These are phyloP conservation scores for Nasua narica DNA, from an alignment of 2,797 vertebrate genomes.

Conservation along the genomic window DNA sequence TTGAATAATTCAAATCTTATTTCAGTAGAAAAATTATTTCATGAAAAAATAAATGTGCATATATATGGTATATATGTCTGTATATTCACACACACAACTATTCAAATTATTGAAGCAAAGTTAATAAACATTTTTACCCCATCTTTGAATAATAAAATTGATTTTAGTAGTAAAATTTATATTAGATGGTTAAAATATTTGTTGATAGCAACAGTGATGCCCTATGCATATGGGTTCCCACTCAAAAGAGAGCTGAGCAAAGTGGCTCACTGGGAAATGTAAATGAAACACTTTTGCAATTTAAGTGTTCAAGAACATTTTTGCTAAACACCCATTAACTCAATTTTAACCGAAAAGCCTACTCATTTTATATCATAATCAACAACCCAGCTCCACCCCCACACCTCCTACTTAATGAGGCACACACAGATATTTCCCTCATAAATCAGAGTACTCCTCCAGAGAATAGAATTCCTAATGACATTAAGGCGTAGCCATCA, in stretches of 20 bases:
- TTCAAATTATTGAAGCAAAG: conserved; percentile 21
- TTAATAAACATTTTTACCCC: neutral
- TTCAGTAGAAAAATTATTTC: neutral
- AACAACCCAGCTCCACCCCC: neutral
- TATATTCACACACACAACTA: neutral
- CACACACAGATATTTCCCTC: neutral
- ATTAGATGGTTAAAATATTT: neutral
- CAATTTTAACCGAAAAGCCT: neutral
- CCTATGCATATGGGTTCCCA: neutral
- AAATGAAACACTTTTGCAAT: conserved; percentile 30
- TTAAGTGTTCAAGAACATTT: conserved; percentile 38
- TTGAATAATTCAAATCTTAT: conserved; percentile 30
- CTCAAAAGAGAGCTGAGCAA: neutral
- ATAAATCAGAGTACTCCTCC: conserved; percentile 53
- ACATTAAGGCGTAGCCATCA: neutral
- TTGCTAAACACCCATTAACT: conserved; percentile 6
- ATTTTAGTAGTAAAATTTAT: conserved; percentile 30
- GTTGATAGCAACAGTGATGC: neutral
- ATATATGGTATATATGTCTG: neutral
- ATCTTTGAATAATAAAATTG: conserved; percentile 3
- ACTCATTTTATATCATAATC: neutral
- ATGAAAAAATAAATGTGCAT: neutral
- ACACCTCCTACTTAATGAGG: neutral
- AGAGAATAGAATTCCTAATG: neutral
- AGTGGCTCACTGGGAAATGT: neutral